Percentiles rank a stretch among this genome's conserved stretches.
Evolutionary conservation across 2,888 invertebrate genomes (phyloP).

Genomic region (Nebria salina): DNA sequence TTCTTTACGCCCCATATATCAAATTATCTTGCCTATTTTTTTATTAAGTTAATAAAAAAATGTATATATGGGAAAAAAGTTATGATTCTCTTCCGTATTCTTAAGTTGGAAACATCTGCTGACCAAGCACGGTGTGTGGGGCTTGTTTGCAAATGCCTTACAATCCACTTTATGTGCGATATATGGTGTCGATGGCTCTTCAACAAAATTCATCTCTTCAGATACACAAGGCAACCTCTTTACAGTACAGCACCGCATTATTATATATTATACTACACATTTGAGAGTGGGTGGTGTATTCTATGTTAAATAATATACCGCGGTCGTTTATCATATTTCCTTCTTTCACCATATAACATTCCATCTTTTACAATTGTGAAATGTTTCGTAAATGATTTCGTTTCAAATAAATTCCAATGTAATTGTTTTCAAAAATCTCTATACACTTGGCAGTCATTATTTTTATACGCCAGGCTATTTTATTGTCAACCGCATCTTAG

Average conservation of each 20-base stretch:
- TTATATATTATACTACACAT: not conserved
- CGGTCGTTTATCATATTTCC: not conserved
- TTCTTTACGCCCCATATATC: too few species aligned
- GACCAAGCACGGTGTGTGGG: not conserved
- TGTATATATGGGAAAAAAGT: not conserved
- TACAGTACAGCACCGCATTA: not conserved
- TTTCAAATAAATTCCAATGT: not conserved
- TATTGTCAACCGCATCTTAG: not conserved
- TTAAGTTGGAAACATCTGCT: not conserved
- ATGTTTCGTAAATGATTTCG: not conserved
- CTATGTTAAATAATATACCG: not conserved
- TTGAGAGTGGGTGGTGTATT: not conserved
- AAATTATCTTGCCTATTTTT: too few species aligned
- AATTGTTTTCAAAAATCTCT: not conserved
- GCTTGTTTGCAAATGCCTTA: not conserved
- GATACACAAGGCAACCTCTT: not conserved
- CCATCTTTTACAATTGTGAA: not conserved
- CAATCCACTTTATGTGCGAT: not conserved
- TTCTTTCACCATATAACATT: not conserved
- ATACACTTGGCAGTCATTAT: not conserved
- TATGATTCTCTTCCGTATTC: not conserved
- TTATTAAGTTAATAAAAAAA: too few species aligned
- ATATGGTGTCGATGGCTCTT: not conserved
- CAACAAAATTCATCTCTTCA: not conserved
- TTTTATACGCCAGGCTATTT: not conserved